Evolutionary conservation across 2,113 vertebrate genomes (phyloP).

Genomic region (Camelus dromedarius): DNA sequence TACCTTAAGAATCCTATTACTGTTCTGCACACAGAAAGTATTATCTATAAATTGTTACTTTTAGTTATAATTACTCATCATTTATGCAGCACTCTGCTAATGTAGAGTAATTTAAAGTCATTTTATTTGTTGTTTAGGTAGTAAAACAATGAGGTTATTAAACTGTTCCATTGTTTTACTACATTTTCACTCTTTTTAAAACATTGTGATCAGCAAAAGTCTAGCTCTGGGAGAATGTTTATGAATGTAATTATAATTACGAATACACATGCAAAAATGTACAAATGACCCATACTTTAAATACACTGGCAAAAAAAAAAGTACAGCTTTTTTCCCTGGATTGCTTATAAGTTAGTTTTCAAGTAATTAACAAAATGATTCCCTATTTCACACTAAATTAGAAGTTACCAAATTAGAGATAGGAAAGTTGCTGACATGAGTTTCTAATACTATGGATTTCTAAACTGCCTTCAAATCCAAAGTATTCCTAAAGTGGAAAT

Average conservation of each 20-base stretch:
- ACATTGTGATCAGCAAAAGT: conserved; percentile 58
- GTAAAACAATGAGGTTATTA: neutral
- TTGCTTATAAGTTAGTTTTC: conserved; percentile 63
- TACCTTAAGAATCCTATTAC: conserved; percentile 78
- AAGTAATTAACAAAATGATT: conserved; percentile 73
- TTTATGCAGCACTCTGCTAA: conserved; percentile 27
- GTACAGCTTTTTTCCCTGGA: neutral
- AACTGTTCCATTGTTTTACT: conserved; percentile 10
- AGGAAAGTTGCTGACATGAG: conserved; percentile 50
- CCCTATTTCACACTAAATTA: conserved; percentile 58
- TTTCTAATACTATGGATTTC: conserved; percentile 4
- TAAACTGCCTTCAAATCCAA: neutral
- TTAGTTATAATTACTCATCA: conserved; percentile 61
- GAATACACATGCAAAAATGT: conserved; percentile 54
- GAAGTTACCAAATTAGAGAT: conserved; percentile 40
- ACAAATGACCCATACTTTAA: conserved; percentile 44
- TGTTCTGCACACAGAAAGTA: neutral
- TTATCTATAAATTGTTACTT: conserved; percentile 53
- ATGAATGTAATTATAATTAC: conserved; percentile 67
- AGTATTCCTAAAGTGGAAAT: neutral
- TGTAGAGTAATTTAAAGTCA: conserved; percentile 1
- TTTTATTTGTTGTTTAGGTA: conserved; percentile 61
- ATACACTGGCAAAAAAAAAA: neutral
- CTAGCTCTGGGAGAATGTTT: conserved; percentile 36
- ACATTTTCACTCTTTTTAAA: neutral